Evolutionary conservation across 2,113 vertebrate species (phyloP).

Genomic region (Potamarius usumacintae): DNA sequence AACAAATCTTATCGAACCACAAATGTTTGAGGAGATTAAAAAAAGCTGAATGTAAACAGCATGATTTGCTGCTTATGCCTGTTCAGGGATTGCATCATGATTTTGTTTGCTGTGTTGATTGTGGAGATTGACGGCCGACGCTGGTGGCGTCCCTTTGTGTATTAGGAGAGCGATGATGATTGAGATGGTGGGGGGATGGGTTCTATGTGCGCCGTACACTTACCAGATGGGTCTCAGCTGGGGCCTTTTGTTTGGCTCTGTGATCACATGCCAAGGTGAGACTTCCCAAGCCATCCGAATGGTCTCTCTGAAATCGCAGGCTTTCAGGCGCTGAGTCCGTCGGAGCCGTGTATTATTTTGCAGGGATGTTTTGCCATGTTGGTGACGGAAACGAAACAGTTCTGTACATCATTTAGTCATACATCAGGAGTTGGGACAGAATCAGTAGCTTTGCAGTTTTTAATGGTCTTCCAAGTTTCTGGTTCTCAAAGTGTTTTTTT

Average conservation of each 20-base stretch:
- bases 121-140: conserved; percentile 44
- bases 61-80: conserved; percentile 11
- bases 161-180: not conserved
- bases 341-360: not conserved
- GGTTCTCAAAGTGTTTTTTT: not conserved
- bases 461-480: not conserved
- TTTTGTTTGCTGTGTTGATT: conserved; percentile 35
- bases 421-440: not conserved
- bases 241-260: conserved; percentile 46
- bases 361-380: not conserved
- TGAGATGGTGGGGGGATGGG: conserved; percentile 21
- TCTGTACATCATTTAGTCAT: not conserved
- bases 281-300: conserved; percentile 37
- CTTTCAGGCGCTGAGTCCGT: conserved; percentile 21
- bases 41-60: not conserved
- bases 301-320: conserved; percentile 7
- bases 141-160: conserved; percentile 44
- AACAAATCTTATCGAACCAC: not conserved
- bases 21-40: not conserved
- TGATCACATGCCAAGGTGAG: conserved; percentile 54
- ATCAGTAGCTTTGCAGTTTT: conserved; percentile 13
- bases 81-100: conserved; percentile 30
- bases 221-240: conserved; percentile 56
- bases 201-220: conserved; percentile 7
- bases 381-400: not conserved